Conservation (phyloP, 2,888 invertebrate genomes). For the Elegia similella region DNA sequence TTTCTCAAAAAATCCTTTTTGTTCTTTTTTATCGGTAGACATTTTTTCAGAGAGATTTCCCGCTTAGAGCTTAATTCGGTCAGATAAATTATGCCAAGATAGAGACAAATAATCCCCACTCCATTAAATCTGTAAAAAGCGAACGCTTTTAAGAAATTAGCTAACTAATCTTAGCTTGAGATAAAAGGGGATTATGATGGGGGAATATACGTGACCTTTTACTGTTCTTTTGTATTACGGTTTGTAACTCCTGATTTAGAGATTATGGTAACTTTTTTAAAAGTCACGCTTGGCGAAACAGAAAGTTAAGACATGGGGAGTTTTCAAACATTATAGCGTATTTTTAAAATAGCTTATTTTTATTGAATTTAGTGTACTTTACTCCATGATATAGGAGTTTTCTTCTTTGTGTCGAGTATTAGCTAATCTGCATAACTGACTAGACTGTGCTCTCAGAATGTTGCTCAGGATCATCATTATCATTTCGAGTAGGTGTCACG, state of each 20-base stretch:
- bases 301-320: no score
- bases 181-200: constrained; percentile 52
- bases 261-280: neutral
- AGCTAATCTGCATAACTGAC: no score
- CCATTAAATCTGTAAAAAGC: constrained; percentile 69
- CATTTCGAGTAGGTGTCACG: no score
- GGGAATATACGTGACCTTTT: constrained; percentile 43
- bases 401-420: no score
- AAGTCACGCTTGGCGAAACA: neutral
- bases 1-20: constrained; percentile 40
- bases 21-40: constrained; percentile 50
- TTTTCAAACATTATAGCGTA: no score
- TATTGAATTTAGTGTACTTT: no score
- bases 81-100: constrained; percentile 67
- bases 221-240: constrained; percentile 31
- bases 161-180: constrained; percentile 57
- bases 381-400: no score
- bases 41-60: constrained; percentile 53
- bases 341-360: no score
- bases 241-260: neutral
- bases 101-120: constrained; percentile 58
- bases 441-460: no score
- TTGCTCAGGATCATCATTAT: no score
- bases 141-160: constrained; percentile 73
- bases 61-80: constrained; percentile 49